Percentiles rank a stretch among this genome's conserved stretches.
phyloP scores from a whole-genome alignment of 2,797 vertebrate genomes.

The Fringilla coelebs region DNA sequence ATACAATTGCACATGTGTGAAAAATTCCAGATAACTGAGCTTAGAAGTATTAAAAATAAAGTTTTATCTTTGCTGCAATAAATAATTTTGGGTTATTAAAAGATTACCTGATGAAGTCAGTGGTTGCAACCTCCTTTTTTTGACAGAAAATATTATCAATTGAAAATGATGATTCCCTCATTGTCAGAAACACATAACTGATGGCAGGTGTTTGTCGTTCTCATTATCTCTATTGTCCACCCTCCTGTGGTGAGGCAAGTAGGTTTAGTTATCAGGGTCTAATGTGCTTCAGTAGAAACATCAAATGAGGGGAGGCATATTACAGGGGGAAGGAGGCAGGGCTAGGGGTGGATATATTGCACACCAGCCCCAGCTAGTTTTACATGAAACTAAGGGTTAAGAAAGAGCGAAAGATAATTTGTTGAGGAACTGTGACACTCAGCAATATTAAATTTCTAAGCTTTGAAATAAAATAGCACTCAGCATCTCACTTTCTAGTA shows the following conservation, averaged over 20 bases:
- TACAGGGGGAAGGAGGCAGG: background rate
- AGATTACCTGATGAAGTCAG: background rate
- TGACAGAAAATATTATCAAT: background rate
- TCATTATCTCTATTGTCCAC: background rate
- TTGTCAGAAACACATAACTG: background rate
- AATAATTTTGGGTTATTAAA: background rate
- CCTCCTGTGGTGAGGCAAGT: background rate
- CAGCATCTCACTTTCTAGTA: background rate
- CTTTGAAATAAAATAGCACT: background rate
- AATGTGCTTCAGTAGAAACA: background rate
- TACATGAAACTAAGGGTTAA: background rate
- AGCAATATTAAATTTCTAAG: background rate
- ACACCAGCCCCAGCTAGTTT: fast-evolving
- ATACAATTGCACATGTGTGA: background rate
- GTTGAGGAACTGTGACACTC: background rate
- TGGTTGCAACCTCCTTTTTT: background rate
- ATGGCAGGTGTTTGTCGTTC: fast-evolving
- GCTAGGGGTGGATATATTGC: background rate
- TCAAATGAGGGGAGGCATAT: background rate
- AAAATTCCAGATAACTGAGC: background rate
- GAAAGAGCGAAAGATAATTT: background rate
- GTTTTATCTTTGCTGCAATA: background rate
- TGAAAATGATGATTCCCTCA: background rate
- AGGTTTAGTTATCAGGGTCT: background rate
- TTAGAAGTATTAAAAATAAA: background rate